Evolutionary conservation across 2,797 vertebrate species (phyloP).

Genomic region (Gastrophryne carolinensis): DNA sequence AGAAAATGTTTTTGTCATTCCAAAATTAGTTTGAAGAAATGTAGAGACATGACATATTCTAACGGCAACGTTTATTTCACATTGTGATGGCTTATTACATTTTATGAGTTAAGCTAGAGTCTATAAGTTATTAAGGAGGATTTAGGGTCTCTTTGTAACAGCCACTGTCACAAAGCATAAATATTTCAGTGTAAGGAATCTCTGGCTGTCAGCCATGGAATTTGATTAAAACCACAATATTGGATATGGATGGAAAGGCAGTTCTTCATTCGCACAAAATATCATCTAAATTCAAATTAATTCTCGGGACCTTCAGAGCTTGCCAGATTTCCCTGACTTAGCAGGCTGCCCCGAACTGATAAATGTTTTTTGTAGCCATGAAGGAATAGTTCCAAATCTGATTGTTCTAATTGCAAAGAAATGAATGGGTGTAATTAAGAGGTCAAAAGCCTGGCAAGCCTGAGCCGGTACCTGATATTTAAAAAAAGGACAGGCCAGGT

Average conservation of each 20-base stretch:
- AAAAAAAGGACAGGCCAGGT: no score
- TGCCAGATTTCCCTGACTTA: background rate
- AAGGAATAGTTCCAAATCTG: conserved; percentile 23
- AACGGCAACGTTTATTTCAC: background rate
- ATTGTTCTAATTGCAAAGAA: conserved; percentile 4
- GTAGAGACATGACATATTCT: no score
- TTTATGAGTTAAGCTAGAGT: background rate
- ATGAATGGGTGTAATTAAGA: conserved; percentile 1
- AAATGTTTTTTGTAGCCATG: conserved; percentile 31
- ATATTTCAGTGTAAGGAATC: conserved; percentile 4
- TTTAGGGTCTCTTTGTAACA: background rate
- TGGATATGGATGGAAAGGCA: conserved; percentile 28
- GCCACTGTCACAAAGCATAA: conserved; percentile 2
- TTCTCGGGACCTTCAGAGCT: conserved; percentile 27
- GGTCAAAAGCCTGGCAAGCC: no score
- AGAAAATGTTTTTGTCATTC: no score
- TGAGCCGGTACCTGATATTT: no score
- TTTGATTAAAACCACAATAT: conserved; percentile 39
- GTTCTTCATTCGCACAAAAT: conserved; percentile 28
- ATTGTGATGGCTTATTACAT: background rate
- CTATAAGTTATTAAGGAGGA: background rate
- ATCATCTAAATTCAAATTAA: conserved; percentile 40
- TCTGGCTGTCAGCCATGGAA: conserved; percentile 17
- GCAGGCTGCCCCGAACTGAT: background rate
- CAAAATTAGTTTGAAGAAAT: no score